Conservation (phyloP, 2,888 invertebrate species). For the Stratiomys singularior region DNA sequence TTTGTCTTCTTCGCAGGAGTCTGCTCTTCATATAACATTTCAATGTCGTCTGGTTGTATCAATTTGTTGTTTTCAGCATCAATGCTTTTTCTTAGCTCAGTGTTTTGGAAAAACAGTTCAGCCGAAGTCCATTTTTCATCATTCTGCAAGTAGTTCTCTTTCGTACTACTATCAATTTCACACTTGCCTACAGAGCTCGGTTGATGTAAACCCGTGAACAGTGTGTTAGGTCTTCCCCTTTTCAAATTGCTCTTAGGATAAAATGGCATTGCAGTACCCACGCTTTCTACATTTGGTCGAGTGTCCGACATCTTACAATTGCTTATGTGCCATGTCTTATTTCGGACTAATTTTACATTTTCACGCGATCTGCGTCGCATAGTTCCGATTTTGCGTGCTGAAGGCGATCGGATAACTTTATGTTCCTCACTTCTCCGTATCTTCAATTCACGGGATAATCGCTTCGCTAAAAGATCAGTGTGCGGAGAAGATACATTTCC, state of each 20-base stretch:
- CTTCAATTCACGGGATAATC: conserved; percentile 78
- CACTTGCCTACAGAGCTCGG: conserved; percentile 49
- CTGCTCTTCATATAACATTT: not conserved
- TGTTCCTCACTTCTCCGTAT: conserved; percentile 76
- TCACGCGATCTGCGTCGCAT: conserved; percentile 79
- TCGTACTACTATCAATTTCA: conserved; percentile 38
- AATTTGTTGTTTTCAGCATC: not conserved
- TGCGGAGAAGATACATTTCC: conserved; percentile 60
- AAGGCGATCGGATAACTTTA: conserved; percentile 80
- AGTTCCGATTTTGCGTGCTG: conserved; percentile 82
- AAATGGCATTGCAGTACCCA: conserved; percentile 56
- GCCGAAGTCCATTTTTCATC: conserved; percentile 64
- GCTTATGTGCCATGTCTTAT: conserved; percentile 73
- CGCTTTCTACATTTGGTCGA: conserved; percentile 30
- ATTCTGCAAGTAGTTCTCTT: conserved; percentile 30
- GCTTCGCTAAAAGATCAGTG: conserved; percentile 71
- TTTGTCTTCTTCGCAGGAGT: conserved; percentile 21
- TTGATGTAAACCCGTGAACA: conserved; percentile 62
- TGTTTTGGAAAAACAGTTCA: conserved; percentile 61
- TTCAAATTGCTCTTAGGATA: conserved; percentile 69
- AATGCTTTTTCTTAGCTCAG: conserved; percentile 9
- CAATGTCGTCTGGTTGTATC: not conserved
- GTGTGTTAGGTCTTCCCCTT: conserved; percentile 68
- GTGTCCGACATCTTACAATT: conserved; percentile 47
- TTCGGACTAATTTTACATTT: conserved; percentile 67